Evolutionary conservation across 2,888 invertebrate species (phyloP).

Genomic region (Pheosia tremula): DNA sequence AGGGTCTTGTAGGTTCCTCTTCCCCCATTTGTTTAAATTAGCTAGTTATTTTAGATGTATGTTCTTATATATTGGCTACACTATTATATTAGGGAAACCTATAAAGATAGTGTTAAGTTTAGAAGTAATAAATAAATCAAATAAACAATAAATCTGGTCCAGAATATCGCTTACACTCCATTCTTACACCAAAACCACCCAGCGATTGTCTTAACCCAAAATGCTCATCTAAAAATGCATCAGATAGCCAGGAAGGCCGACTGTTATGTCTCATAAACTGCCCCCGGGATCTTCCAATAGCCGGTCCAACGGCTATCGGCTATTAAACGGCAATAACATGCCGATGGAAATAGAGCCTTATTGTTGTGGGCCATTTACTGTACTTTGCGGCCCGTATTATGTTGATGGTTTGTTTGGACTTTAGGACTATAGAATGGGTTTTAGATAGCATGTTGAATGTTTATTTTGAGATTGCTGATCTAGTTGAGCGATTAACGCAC

Average conservation of each 20-base stretch:
- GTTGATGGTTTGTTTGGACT: slow-evolving; percentile 23
- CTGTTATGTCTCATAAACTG: slow-evolving; percentile 82
- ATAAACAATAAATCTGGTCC: no score
- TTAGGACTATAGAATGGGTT: background rate
- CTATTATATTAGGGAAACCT: no score
- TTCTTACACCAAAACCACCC: slow-evolving; percentile 38
- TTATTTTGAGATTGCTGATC: no score
- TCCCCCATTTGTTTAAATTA: no score
- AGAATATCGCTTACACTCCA: slow-evolving; percentile 17
- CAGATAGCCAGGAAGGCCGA: slow-evolving; percentile 40
- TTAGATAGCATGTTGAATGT: background rate
- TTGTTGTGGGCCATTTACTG: slow-evolving; percentile 33
- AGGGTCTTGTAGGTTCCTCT: no score
- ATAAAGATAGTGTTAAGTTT: no score
- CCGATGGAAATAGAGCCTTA: slow-evolving; percentile 39
- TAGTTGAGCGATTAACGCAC: no score
- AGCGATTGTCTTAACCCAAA: slow-evolving; percentile 78
- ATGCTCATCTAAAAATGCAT: slow-evolving; percentile 73
- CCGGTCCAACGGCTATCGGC: slow-evolving; percentile 51
- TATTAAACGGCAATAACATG: slow-evolving; percentile 45
- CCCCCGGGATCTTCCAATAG: slow-evolving; percentile 61
- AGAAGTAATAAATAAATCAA: no score
- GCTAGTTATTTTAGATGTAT: no score
- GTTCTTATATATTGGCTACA: no score
- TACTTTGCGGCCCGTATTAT: slow-evolving; percentile 25